Base-by-base conservation (phyloP, 2,113 vertebrate species). In the Aegithalos caudatus region DNA sequence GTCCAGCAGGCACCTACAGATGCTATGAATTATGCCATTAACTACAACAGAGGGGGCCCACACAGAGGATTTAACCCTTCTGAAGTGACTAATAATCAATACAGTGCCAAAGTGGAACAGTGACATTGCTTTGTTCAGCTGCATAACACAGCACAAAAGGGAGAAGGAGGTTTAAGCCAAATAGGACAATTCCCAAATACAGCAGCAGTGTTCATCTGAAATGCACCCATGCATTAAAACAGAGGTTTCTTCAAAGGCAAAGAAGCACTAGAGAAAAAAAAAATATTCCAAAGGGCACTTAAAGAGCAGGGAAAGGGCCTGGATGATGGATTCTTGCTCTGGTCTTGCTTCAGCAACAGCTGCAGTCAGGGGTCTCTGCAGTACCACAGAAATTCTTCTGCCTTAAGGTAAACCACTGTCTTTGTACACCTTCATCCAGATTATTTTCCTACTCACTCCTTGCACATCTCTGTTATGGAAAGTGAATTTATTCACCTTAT, bases 11-110 rank as follows among this genome's bases (percentile, higher is more conserved):
- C 71, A 81, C 27, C 87, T 79, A 76, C 88, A 92, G 79, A 93
- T 90, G 94, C 79, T 92, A 42, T 13, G 35, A 93, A 73, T 94
- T 93, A 92, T 10, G 25, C 33, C 76, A 88, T 74, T 71, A 90
- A 65, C 45, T 77, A 35, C 45, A 56, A 16, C 29, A 86, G n/a
- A 88, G 81, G 56, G 77, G 50, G 50, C 38, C 90, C 86, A 79
- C 64, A 88, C 18, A 53, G 71, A 50, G 29, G 31, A 44, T 84
- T 62, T 71, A 72, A 61, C 61, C 60, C 17, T 71, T 81, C 48
- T 74, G 62, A 71, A 56, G 28, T 47, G 56, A 51, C 22, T 44
- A 22, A 85, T 48, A 31, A 88, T 40, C 79, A 67, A 58, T 50
- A 57, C 5, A 85, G 44, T 3, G 17, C 65, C 84, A 38, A 72